Percentiles rank a stretch among this genome's conserved stretches.
Evolutionary conservation across 2,888 invertebrate species (phyloP).

Genomic region (Adelognathus sp.): DNA sequence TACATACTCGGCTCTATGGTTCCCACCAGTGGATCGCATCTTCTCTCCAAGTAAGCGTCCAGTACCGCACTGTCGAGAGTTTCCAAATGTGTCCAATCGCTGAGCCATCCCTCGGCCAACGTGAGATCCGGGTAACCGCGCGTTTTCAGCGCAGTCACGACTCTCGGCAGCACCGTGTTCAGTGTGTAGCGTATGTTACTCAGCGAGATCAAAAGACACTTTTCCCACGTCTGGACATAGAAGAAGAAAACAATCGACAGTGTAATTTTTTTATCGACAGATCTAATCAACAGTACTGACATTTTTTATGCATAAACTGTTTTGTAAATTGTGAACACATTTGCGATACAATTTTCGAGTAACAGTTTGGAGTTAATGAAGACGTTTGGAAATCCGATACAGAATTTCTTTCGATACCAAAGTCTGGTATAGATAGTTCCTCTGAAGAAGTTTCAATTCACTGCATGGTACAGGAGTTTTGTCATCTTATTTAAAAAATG

Average conservation of each 20-base stretch:
- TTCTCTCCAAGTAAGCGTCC: constrained; percentile 93
- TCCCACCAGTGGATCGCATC: constrained; percentile 97
- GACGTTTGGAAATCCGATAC: too few relatives aligned
- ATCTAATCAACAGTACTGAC: too few relatives aligned
- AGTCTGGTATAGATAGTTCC: too few relatives aligned
- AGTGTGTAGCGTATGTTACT: constrained; percentile 95
- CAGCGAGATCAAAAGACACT: constrained; percentile 91
- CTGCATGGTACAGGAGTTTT: too few relatives aligned
- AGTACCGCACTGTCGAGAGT: constrained; percentile 86
- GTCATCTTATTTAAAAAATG: too few relatives aligned
- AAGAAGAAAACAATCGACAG: constrained; percentile 57
- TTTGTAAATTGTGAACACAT: too few relatives aligned
- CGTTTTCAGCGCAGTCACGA: constrained; percentile 85
- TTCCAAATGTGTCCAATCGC: constrained; percentile 85
- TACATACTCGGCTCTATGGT: constrained; percentile 98
- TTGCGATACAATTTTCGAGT: too few relatives aligned
- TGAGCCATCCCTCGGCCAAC: constrained; percentile 76
- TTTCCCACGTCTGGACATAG: constrained; percentile 89
- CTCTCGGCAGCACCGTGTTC: constrained; percentile 87
- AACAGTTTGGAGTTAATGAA: too few relatives aligned
- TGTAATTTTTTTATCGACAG: neutral
- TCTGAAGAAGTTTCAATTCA: too few relatives aligned
- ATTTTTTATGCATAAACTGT: too few relatives aligned
- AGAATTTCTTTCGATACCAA: too few relatives aligned
- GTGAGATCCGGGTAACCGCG: constrained; percentile 87